Percentiles rank a stretch among this genome's conserved stretches.
phyloP scores from a whole-genome alignment of 2,888 invertebrate genomes.

The Seira musarum region DNA sequence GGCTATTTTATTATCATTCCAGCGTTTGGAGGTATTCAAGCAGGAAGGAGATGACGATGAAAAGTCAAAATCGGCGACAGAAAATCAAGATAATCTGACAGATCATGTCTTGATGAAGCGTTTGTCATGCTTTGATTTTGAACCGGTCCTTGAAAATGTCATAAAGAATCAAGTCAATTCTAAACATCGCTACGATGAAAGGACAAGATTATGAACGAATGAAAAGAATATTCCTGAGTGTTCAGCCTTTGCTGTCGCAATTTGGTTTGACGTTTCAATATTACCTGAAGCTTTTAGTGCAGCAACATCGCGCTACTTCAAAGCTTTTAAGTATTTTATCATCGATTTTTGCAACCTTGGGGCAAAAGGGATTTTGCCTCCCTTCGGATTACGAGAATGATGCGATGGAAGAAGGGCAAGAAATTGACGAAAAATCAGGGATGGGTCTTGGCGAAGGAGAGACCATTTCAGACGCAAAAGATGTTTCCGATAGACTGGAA shows the following conservation, averaged over 20 bases:
- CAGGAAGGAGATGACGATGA: conserved; percentile 73
- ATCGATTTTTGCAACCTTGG: conserved; percentile 88
- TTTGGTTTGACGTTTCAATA: conserved; percentile 83
- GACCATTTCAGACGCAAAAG: conserved; percentile 81
- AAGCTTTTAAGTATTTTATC: conserved; percentile 88
- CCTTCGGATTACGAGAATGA: conserved; percentile 86
- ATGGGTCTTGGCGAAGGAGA: conserved; percentile 94
- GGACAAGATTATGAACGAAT: conserved; percentile 5
- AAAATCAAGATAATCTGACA: conserved; percentile 73
- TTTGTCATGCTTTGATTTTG: conserved; percentile 69
- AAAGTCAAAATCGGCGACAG: too few relatives aligned
- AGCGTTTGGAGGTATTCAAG: conserved; percentile 70
- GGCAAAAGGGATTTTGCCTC: conserved; percentile 92
- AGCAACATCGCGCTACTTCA: conserved; percentile 83
- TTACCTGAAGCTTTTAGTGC: conserved; percentile 84
- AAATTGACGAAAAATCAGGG: conserved; percentile 77
- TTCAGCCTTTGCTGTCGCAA: conserved; percentile 83
- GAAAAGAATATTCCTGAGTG: neutral
- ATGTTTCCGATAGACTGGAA: conserved; percentile 95
- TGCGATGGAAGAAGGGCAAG: conserved; percentile 72
- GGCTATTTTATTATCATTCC: conserved; percentile 54
- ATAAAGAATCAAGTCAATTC: conserved; percentile 34
- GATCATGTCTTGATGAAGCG: conserved; percentile 75
- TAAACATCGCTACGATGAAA: conserved; percentile 1
- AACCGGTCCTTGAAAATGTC: conserved; percentile 47